A percentile compares a stretch with the other conserved stretches of the same genome.
Evolutionary conservation across 2,797 vertebrate genomes (phyloP).

Genomic region (Ctenochaetus hawaiiensis): DNA sequence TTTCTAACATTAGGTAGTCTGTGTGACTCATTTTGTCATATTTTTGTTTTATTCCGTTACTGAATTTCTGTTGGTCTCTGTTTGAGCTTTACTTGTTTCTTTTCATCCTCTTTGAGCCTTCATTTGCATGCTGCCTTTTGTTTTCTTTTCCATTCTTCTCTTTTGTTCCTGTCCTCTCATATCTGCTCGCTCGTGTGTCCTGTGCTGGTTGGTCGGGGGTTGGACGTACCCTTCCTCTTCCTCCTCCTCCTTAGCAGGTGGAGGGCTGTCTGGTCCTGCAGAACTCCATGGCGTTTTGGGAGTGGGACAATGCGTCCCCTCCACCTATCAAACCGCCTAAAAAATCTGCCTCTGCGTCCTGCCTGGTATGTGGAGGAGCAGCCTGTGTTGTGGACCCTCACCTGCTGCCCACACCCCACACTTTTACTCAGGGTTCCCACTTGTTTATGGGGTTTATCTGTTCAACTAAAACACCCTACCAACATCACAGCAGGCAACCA

Average conservation of each 20-base stretch:
- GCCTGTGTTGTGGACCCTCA: conserved; percentile 40
- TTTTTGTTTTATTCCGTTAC: neutral
- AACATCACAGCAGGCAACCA: too few species aligned
- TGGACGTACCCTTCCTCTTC: conserved; percentile 45
- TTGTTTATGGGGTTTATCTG: neutral
- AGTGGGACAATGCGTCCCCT: conserved; percentile 92
- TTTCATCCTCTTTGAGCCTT: conserved; percentile 33
- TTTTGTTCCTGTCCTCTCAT: conserved; percentile 37
- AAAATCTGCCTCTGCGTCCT: conserved; percentile 95
- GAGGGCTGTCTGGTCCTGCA: conserved; percentile 90
- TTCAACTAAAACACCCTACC: neutral
- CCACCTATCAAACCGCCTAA: conserved; percentile 91
- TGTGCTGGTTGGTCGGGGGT: conserved; percentile 30
- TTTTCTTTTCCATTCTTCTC: conserved; percentile 53
- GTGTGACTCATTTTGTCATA: neutral
- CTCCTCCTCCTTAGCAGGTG: conserved; percentile 83
- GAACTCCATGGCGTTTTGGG: conserved; percentile 96
- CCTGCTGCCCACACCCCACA: conserved; percentile 20
- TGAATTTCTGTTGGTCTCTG: neutral
- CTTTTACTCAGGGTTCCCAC: neutral
- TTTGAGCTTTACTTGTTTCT: conserved; percentile 11
- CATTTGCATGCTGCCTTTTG: conserved; percentile 72
- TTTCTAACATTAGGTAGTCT: neutral
- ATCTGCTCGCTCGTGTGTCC: conserved; percentile 35
- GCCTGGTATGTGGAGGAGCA: conserved; percentile 92